Evolutionary conservation across 1,140 invertebrate species (phyloP), one percentile per base, ranked within the genome.

Genomic region (Anagrus nilaparvatae): DNA sequence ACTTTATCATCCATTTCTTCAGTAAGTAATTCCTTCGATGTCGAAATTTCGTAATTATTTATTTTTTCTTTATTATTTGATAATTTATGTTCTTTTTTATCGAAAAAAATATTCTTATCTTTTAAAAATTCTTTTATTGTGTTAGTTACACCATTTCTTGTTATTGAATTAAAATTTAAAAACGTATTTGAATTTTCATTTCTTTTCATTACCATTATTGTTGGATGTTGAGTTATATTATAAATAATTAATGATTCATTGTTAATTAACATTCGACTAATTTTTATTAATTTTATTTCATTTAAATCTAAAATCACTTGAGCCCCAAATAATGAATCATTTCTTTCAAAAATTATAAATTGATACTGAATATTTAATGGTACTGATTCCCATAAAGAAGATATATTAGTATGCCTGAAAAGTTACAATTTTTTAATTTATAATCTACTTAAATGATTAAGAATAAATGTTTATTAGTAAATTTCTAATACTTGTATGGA

Each of bases 231-330:
- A 10, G 48, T 67, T 0, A 77, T 54, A 44, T 67, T 65, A 28
- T n/a, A n/a, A n/a, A n/a, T n/a, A n/a, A n/a, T n/a, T n/a, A n/a
- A n/a, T n/a, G n/a, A n/a, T n/a, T n/a, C n/a, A n/a, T n/a, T n/a
- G n/a, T n/a, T n/a, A n/a, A n/a, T n/a, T n/a, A n/a, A n/a, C n/a
- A n/a, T n/a, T n/a, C 74, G 65, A 36, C 72, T 65, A 19, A 81
- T 68, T 48, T 61, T 62, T 9, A 82, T 54, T 44, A 66, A 58
- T 25, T 61, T 59, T 20, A 73, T 64, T 18, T 64, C 66, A 51
- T 71, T 69, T 12, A 79, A 65, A 61, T 84, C 79, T 25, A 84
- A 58, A 28, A 74, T 72, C 21, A 81, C 55, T 59, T 80, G 71
- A 18, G 71, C 61, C 3, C 75, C 77, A 21, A 77, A 43, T 18